Base-by-base conservation (phyloP, 2,113 vertebrate species). In the Oncorhynchus masou region DNA sequence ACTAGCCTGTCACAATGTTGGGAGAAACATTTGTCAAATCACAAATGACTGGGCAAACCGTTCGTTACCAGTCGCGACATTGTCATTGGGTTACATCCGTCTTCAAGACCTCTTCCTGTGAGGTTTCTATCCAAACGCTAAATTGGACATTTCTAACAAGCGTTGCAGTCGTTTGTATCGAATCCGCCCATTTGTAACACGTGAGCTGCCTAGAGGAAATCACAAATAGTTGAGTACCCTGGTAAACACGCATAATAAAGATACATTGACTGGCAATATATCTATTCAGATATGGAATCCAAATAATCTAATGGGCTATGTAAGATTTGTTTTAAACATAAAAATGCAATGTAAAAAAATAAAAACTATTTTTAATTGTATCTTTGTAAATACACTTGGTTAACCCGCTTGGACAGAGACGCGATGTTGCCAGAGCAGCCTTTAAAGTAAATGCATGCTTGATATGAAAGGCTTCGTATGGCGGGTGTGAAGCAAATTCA, bases 21-120 rank as follows among this genome's bases (percentile, higher is more conserved):
- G 22, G 54, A 62, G 4, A 74, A 49, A 73, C 73, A 72, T 60
- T 74, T 54, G 75, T 73, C 4, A 19, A 65, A 72, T 76, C 62
- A 77, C 49, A 59, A 31, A 22, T 7, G 31, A 15, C 31, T 68
- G 31, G 39, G 25, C 20, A 15, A 60, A 25, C 60, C 72, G 78
- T 2, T 68, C 11, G 27, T 76, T 83, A 24, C 20, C 4, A 34
- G 31, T 57, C 76, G 57, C 73, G 39, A 68, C 76, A 1, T n/a
- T 79, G 34, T 82, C 89, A 87, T 86, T 82, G 83, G 86, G 81
- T 70, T 15, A 83, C 87, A 91, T 91, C 90, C 88, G 91, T 83
- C 39, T 79, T 73, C 1, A 22, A 54, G 69, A 31, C 77, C 74
- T 80, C 90, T 90, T 92, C 92, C 92, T 92, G 87, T 77, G 78